Base-by-base conservation (phyloP, 2,888 invertebrate species). In the Chirona hameri region DNA sequence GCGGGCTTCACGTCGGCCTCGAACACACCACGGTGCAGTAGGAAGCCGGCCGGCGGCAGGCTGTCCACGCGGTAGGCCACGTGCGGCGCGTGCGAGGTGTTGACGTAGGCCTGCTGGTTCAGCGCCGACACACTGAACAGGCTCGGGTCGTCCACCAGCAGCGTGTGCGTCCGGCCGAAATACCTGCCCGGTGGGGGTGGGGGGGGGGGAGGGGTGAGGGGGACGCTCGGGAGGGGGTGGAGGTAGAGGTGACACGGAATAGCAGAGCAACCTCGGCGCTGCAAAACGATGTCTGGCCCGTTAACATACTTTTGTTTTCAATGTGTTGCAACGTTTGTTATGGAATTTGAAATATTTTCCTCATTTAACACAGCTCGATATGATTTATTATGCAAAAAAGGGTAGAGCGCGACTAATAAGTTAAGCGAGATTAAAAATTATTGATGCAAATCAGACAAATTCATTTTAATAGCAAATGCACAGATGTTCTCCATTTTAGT, bases 41-140 rank as follows among this genome's bases (percentile, higher is more conserved):
- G 79, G 79, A 79, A 79, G 52, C 27, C 79, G 27, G 46, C 27
- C 0, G n/a, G 14, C 27, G 0, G 24, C n/a, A 79, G 46, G n/a
- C 12, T 27, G 15, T 79, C 79, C 14, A 79, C 79, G 18, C 91
- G 86, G 85, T 91, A 91, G 72, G 89, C 85, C 29, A 90, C 87
- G n/a, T 87, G 86, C 3, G 90, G 89, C 85, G 91, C 90, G 83
- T 89, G 88, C 86, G 90, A 89, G 0, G 91, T 91, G 86, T 91
- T 91, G 84, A 90, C 90, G 86, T 91, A 91, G 24, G 91, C 91
- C 87, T 91, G 90, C 86, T 91, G 91, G 87, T 91, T 91, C 91
- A 91, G 91, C 0, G 91, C 91, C 48, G 90, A 91, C 80, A 91
- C 88, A 87, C 91, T 91, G 86, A 91, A 91, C 46, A 91, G 84